Evolutionary conservation across 1,140 invertebrate species (phyloP), one percentile per base, ranked within the genome.

Genomic region (Hestina assimilis): DNA sequence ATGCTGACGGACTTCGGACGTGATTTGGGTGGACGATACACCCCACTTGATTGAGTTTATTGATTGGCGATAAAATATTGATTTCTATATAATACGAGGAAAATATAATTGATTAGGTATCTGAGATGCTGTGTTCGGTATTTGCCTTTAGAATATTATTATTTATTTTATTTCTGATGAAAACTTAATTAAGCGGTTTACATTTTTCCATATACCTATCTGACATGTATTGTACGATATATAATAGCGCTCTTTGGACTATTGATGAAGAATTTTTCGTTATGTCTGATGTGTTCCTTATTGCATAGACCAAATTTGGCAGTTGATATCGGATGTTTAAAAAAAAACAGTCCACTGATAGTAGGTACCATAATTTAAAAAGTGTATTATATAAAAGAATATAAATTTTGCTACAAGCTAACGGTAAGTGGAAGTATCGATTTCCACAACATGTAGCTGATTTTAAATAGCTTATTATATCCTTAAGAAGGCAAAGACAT

Each of bases 21-120:
- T 83, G 75, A 78, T 83, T 85, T 72, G 73, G 71, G 59, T 75
- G 63, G 59, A 66, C 66, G 64, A 64, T 35, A 38, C 26, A 72
- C 79, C 75, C 75, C 77, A 83, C 75, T 83, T n/a, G n/a, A 72
- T 65, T 66, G 53, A 38, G 33, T 59, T 58, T 56, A 67, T 63
- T 26, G 35, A 26, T 45, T 51, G 15, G 35, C 24, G 24, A 50
- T 50, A 50, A 31, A 31, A 51, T 14, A 21, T 19, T 17, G 2
- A 24, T 11, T 14, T 28, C 9, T 9, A n/a, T 9, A 38, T 38
- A 17, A 20, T 15, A 5, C 5, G 19, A 19, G 11, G 19, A 38
- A 17, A 8, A 38, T 17, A n/a, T 17, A 19, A 19, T 9, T 15
- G 1, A 11, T 2, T 2, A 28, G 11, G 11, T 3, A 12, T 11